These are phyloP conservation scores for Burhinus oedicnemus DNA, from an alignment of 2,113 vertebrate genomes.

Conservation along the genomic window DNA sequence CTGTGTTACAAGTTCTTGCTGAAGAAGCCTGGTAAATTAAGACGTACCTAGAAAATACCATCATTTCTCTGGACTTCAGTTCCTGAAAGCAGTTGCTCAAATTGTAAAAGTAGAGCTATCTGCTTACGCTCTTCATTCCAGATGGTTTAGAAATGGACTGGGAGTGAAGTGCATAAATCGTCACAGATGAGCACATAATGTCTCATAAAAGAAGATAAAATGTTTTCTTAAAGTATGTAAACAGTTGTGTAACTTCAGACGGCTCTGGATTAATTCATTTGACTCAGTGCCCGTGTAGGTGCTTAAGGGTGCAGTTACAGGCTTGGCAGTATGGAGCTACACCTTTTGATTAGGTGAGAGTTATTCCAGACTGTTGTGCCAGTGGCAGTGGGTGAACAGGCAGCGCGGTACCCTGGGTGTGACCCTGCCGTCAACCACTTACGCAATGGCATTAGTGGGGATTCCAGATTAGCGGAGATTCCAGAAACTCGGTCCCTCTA, in stretches of 20 bases:
- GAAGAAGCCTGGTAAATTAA: not conserved
- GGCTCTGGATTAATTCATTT: not conserved
- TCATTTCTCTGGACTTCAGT: not conserved
- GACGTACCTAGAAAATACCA: not conserved
- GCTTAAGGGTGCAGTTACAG: not conserved
- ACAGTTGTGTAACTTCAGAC: not conserved
- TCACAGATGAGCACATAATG: not conserved
- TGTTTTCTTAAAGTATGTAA: not conserved
- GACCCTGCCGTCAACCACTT: conserved; percentile 22
- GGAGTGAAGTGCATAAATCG: not conserved
- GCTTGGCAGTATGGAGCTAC: not conserved
- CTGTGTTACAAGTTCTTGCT: not conserved
- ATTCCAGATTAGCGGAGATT: conserved; percentile 56
- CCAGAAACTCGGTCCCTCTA: not conserved
- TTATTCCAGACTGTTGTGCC: not conserved
- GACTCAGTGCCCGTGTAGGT: not conserved
- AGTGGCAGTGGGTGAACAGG: not conserved
- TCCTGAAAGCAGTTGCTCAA: not conserved
- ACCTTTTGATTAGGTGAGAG: not conserved
- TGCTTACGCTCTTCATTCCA: not conserved
- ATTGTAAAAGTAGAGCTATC: not conserved
- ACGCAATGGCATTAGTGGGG: conserved; percentile 18
- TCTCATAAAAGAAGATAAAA: conserved; percentile 19
- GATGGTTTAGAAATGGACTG: not conserved
- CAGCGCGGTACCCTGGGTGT: not conserved